Evolutionary conservation across 92 coral and sea anemone species (phyloP), one percentile per base, ranked within the genome.

Genomic region (Muricea muricata): DNA sequence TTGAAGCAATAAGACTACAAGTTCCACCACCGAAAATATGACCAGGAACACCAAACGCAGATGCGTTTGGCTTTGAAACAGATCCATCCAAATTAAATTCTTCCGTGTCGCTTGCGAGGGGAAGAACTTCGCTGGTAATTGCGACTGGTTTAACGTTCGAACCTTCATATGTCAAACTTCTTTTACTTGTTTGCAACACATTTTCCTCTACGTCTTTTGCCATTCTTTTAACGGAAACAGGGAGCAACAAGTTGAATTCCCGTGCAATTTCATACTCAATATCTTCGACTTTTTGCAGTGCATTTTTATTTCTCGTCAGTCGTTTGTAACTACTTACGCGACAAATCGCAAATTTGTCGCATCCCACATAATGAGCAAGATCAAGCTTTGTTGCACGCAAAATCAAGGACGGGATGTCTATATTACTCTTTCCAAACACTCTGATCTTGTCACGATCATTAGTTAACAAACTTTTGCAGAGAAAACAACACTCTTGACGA

Each of bases 121-220:
- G 8, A 23, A 24, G 13, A 7, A 13, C 46, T 9, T 21, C 24
- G 0, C 5, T 34, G 42, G 18, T 68, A 10, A 4, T 35, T 35
- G 23, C 42, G 9, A 9, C 9, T 37, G 42, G 18, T 25, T 40
- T 25, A 40, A 34, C 15, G 39, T 30, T 11, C 26, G 37, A 50
- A 73, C n/a, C 87, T 20, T 31, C 72, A 25, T 72, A 84, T 0
- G 40, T 25, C 28, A 76, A 40, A 40, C 78, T 65, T 55, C 61
- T 85, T 75, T 85, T 85, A 28, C 83, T 75, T 73, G 61, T 74
- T 85, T 83, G 88, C 80, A 10, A 30, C 71, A 60, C 33, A 48
- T 74, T 73, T 73, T 82, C 26, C 72, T 73, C 88, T 4, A 37
- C 42, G 4, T 37, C 42, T 37, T 37, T 37, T 9, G 42, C 42